Base-by-base conservation (phyloP, 2,888 invertebrate genomes). In the Drosophila putrida region DNA sequence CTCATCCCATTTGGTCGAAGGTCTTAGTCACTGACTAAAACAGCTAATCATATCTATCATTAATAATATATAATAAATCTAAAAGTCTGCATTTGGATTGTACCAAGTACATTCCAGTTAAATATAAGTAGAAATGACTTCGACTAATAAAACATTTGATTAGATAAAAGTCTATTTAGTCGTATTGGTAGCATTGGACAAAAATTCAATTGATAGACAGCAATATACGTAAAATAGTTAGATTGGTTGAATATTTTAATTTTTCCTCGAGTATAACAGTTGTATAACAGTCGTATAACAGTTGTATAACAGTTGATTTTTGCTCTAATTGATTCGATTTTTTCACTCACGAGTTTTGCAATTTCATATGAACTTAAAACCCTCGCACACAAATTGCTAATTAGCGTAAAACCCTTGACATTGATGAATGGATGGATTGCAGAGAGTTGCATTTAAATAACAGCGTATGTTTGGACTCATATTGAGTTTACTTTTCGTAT, bases 361-460 rank as follows among this genome's bases (percentile, higher is more conserved):
- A 39, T 69, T 63, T 39, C 6, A 53, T 44, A 41, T 25, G 59
- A 51, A 54, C 41, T 31, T n/a, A 54, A 47, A 1, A 1, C 20
- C 2, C 20, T 20, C 20, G 20, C 20, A 33, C 1, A 49, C 60
- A 31, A 47, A 67, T 80, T 75, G 78, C 65, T 82, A 84, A 82
- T 84, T 76, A 76, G 60, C 27, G 43, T 6, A 59, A 61, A 39
- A 9, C 25, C 78, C 79, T 60, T 80, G 85, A 79, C 79, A 78
- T 79, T 82, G 85, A 85, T 85, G 71, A 69, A 82, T 82, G 44
- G 25, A 11, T 20, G 33, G 78, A 73, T 67, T 73, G 60, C 35
- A 61, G n/a, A 38, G 35, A 54, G 27, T 53, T 71, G 66, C 54
- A 65, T 39, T 27, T 3, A 20, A 20, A 11, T 8, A 25, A 25